Percentiles rank a stretch among this genome's conserved stretches.
These are phyloP conservation scores for Artemia sinica DNA, from an alignment of 2,888 invertebrate species.

Conservation along the genomic window DNA sequence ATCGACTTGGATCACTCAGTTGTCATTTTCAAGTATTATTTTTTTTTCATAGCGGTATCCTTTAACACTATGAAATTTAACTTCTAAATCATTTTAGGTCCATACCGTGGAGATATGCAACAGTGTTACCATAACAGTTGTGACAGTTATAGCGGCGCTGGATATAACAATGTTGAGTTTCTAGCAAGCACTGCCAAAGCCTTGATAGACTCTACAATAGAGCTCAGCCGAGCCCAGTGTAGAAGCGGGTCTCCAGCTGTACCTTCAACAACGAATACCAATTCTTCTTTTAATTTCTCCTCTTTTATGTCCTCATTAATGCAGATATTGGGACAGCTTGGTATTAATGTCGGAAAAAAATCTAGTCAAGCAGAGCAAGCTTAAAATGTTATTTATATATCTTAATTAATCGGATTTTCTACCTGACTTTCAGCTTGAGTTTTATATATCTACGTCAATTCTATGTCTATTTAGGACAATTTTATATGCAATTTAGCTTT, in stretches of 20 bases:
- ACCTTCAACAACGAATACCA: background rate
- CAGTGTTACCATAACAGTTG: slow-evolving; percentile 21
- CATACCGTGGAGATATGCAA: slow-evolving; percentile 22
- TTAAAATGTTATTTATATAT: background rate
- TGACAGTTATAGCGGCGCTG: slow-evolving; percentile 13
- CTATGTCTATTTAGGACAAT: too few species aligned
- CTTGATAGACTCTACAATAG: slow-evolving; percentile 19
- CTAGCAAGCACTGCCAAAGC: slow-evolving; percentile 20
- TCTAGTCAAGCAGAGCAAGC: slow-evolving; percentile 8
- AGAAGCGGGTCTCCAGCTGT: background rate
- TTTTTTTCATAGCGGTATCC: too few species aligned
- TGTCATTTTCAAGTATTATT: too few species aligned
- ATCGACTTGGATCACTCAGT: too few species aligned
- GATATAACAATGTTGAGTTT: slow-evolving; percentile 18
- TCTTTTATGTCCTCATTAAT: background rate
- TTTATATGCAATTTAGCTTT: too few species aligned
- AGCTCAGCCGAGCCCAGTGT: slow-evolving; percentile 18
- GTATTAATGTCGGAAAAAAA: background rate
- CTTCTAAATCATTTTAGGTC: slow-evolving; percentile 21
- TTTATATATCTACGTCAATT: too few species aligned
- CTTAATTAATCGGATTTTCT: too few species aligned
- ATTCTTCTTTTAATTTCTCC: slow-evolving; percentile 4
- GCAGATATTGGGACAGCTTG: slow-evolving; percentile 3
- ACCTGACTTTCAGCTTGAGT: too few species aligned
- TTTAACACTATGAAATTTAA: too few species aligned